Evolutionary conservation across 2,797 vertebrate species (phyloP).

Genomic region (Cirrhinus molitorella): DNA sequence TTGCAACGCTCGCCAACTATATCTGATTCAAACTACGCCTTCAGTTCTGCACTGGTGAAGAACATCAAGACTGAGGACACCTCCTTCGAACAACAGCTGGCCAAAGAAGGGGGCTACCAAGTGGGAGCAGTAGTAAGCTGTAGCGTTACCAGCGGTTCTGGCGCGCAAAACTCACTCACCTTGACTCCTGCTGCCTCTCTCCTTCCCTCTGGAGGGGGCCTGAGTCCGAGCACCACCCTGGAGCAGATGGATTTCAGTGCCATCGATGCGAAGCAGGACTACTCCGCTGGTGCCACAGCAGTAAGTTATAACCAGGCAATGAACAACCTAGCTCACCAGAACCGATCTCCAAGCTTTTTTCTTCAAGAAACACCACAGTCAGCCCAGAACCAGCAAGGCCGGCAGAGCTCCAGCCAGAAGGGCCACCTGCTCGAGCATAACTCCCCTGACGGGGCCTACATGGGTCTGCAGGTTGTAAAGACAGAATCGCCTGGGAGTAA

Average conservation of each 20-base stretch:
- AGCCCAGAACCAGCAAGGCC: conserved; percentile 77
- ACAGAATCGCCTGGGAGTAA: conserved; percentile 84
- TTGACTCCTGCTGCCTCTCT: conserved; percentile 88
- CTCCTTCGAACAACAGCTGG: conserved; percentile 97
- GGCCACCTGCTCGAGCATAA: conserved; percentile 82
- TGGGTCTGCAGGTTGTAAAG: conserved; percentile 88
- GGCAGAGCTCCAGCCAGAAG: conserved; percentile 78
- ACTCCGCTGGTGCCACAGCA: conserved; percentile 75
- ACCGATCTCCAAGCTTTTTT: conserved; percentile 96
- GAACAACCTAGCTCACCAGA: conserved; percentile 93
- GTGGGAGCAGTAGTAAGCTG: conserved; percentile 79
- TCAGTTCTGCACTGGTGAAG: conserved; percentile 89
- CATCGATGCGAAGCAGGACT: conserved; percentile 98
- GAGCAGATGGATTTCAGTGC: conserved; percentile 99
- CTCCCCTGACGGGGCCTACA: conserved; percentile 77
- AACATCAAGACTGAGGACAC: conserved; percentile 98
- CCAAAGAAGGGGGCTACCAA: conserved; percentile 87
- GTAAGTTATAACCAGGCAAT: conserved; percentile 89
- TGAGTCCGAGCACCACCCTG: conserved; percentile 97
- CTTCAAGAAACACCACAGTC: conserved; percentile 91
- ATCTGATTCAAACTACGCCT: conserved; percentile 79
- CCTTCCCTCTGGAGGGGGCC: conserved; percentile 94
- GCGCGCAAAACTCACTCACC: conserved; percentile 84
- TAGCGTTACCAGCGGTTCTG: conserved; percentile 78
- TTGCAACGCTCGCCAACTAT: conserved; percentile 80